These are phyloP conservation scores for Clarias macrocephalus DNA, from an alignment of 2,113 vertebrate species.

Conservation along the genomic window DNA sequence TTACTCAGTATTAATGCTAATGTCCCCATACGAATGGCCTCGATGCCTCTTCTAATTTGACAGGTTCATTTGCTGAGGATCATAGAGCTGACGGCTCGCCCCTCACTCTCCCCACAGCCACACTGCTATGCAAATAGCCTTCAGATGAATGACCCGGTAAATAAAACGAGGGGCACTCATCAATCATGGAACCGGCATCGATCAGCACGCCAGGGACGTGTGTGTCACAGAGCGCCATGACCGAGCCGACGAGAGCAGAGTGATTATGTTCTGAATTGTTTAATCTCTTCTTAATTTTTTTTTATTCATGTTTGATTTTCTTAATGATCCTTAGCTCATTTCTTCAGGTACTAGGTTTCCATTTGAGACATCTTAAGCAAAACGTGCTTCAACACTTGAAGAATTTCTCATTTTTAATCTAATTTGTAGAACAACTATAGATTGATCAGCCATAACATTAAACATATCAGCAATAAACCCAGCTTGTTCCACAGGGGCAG, in stretches of 20 bases:
- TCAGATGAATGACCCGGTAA: background rate
- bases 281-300: background rate
- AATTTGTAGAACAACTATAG: background rate
- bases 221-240: background rate
- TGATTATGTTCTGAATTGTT: background rate
- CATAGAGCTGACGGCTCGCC: background rate
- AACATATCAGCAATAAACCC: too few relatives aligned
- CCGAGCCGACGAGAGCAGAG: background rate
- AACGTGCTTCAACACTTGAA: background rate
- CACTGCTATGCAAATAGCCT: constrained; percentile 8
- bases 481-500: too few relatives aligned
- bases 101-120: background rate
- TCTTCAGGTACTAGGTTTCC: background rate
- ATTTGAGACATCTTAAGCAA: background rate
- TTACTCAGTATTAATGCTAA: background rate
- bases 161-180: background rate
- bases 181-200: background rate
- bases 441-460: background rate
- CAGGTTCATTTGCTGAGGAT: constrained; percentile 8
- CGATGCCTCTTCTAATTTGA: constrained; percentile 12
- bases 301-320: background rate
- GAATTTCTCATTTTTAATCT: background rate
- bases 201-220: background rate
- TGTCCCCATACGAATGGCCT: background rate
- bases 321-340: background rate